phyloP scores from a whole-genome alignment of 2,888 invertebrate genomes.

The Pachydiplax longipennis region DNA sequence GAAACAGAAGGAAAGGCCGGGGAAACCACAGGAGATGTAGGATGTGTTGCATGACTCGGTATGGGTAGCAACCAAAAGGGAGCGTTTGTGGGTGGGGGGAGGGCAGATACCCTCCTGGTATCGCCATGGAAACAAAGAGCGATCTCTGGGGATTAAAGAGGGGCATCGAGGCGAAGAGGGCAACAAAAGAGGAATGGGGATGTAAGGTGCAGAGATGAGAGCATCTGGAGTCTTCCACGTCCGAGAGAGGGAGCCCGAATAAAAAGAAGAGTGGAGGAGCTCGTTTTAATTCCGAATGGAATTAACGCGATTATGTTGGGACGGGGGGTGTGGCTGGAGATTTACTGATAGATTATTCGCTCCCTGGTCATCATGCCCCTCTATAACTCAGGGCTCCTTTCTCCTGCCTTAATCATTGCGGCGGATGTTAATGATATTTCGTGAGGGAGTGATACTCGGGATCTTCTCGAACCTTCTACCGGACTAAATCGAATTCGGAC shows the following conservation, averaged over 20 bases:
- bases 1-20: neutral
- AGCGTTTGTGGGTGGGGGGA: neutral
- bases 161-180: neutral
- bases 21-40: neutral
- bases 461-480: no score
- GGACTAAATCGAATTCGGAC: no score
- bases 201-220: neutral
- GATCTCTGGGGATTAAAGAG: neutral
- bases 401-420: no score
- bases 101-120: neutral
- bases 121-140: neutral
- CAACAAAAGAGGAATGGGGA: neutral
- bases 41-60: neutral
- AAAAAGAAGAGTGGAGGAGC: neutral
- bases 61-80: neutral
- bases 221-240: neutral
- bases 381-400: no score
- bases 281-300: neutral
- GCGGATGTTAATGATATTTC: no score
- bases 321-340: neutral
- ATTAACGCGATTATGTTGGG: constrained; percentile 2
- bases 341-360: neutral
- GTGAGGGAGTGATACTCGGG: no score
- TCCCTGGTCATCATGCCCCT: neutral
- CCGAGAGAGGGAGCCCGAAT: neutral